phyloP scores from a whole-genome alignment of 2,113 vertebrate genomes.

The Trogon melanurus region DNA sequence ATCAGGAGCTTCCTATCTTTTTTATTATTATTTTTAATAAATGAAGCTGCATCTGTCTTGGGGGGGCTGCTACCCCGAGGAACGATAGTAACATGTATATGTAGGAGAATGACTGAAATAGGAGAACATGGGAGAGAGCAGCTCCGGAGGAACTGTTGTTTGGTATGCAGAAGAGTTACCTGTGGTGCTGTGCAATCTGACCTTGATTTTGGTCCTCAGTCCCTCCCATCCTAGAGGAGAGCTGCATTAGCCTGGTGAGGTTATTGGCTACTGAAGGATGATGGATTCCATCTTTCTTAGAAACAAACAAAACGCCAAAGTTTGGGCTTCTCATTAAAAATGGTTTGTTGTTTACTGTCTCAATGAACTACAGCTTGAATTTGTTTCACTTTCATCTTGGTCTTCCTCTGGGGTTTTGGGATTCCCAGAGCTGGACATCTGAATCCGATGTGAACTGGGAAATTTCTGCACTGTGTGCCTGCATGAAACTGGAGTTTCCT shows the following conservation, averaged over 20 bases:
- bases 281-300: background rate
- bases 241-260: accelerated
- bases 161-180: background rate
- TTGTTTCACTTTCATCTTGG: constrained; percentile 20
- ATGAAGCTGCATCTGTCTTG: background rate
- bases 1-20: background rate
- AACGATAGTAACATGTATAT: background rate
- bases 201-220: background rate
- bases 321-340: background rate
- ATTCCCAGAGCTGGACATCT: background rate
- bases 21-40: background rate
- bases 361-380: background rate
- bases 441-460: background rate
- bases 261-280: background rate
- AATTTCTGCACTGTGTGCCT: background rate
- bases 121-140: background rate
- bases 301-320: background rate
- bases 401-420: constrained; percentile 12
- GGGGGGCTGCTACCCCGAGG: background rate
- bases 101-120: background rate
- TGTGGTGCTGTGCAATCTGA: background rate
- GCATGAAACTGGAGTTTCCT: background rate
- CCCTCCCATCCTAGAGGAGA: background rate
- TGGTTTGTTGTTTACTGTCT: constrained; percentile 7
- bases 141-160: background rate